Conservation (phyloP, 2,888 invertebrate genomes). For the Aspidiotus rigidus region DNA sequence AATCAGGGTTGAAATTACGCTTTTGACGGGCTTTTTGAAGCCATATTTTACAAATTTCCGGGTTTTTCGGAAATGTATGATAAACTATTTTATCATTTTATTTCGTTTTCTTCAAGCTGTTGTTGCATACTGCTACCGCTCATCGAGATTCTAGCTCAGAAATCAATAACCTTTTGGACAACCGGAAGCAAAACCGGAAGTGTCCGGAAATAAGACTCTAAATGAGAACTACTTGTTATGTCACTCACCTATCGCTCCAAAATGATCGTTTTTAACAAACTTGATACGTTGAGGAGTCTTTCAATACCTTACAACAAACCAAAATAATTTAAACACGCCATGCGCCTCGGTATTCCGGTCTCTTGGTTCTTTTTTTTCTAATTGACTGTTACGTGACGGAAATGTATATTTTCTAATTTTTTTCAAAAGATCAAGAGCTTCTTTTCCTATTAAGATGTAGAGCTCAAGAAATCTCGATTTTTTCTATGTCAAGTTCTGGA, state of each 20-base stretch:
- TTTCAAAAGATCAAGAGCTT: too few species aligned
- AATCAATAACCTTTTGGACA: background rate
- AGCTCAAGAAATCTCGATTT: too few species aligned
- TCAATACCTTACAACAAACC: background rate
- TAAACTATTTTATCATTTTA: background rate
- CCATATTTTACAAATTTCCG: background rate
- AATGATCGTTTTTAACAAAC: constrained; percentile 1
- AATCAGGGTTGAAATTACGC: background rate
- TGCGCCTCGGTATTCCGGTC: too few species aligned
- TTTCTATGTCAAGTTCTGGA: too few species aligned
- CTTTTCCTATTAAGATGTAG: too few species aligned
- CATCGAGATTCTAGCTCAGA: background rate
- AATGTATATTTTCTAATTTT: too few species aligned
- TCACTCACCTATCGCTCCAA: background rate
- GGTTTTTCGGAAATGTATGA: background rate
- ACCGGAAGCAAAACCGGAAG: background rate
- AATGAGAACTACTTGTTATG: background rate
- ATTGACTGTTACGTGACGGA: too few species aligned
- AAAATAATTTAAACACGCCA: background rate
- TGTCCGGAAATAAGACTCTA: too few species aligned
- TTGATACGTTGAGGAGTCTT: background rate
- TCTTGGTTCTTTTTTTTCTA: too few species aligned
- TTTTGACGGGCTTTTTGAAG: background rate
- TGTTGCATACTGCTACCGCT: background rate
- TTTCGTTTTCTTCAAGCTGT: background rate